These are phyloP conservation scores for Sebastes schlegelii DNA, from an alignment of 2,113 vertebrate genomes.

Conservation along the genomic window DNA sequence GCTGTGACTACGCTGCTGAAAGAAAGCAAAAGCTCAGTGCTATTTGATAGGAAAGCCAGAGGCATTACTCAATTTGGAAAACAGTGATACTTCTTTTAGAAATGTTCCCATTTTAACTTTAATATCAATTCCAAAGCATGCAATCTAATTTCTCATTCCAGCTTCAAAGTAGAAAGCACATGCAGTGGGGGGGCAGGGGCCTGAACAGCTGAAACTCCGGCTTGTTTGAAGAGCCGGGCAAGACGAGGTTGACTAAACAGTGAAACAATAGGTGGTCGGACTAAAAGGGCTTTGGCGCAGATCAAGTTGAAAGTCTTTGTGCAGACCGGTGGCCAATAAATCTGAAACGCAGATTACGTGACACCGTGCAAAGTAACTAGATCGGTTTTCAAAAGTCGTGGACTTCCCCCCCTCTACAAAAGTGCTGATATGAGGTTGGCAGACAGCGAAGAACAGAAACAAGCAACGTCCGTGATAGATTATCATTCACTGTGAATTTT, in stretches of 20 bases:
- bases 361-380: conserved; percentile 44
- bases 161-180: conserved; percentile 55
- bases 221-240: conserved; percentile 41
- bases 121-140: conserved; percentile 37
- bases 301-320: conserved; percentile 70
- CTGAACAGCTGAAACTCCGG: conserved; percentile 69
- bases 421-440: not conserved
- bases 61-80: conserved; percentile 12
- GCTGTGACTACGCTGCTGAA: not conserved
- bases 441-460: not conserved
- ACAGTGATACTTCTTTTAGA: conserved; percentile 8
- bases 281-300: conserved; percentile 41
- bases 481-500: not conserved
- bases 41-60: conserved; percentile 22
- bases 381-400: conserved; percentile 46
- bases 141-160: conserved; percentile 44
- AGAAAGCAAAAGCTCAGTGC: conserved; percentile 8
- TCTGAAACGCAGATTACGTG: conserved; percentile 43
- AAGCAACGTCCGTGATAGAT: not conserved
- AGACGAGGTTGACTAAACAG: conserved; percentile 58
- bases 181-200: conserved; percentile 2
- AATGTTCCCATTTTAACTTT: conserved; percentile 31
- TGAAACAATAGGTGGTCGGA: conserved; percentile 70
- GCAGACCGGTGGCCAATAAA: conserved; percentile 45
- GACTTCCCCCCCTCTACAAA: not conserved